Evolutionary conservation across 2,797 vertebrate species (phyloP).

Genomic region (Acomys russatus): DNA sequence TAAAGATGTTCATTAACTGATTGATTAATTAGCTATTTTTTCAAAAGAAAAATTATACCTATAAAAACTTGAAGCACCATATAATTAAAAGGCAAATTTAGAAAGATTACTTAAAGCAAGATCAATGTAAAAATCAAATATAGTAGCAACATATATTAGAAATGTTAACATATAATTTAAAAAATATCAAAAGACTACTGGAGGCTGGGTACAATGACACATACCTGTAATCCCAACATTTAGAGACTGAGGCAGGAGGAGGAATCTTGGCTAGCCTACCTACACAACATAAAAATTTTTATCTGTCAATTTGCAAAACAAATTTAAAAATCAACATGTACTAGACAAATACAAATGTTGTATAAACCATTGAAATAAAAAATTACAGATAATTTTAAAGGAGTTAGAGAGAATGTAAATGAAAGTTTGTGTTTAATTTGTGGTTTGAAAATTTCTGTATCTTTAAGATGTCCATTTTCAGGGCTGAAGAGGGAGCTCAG

Average conservation of each 20-base stretch:
- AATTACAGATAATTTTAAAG: not conserved
- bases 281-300: not conserved
- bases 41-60: not conserved
- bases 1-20: not conserved
- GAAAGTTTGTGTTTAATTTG: not conserved
- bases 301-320: not conserved
- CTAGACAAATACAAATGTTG: not conserved
- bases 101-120: not conserved
- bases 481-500: no score
- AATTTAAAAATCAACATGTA: not conserved
- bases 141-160: not conserved
- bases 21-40: not conserved
- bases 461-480: not conserved
- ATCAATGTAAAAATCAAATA: conserved; percentile 12
- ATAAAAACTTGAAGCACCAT: not conserved
- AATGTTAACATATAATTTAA: not conserved
- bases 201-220: not conserved
- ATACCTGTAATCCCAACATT: no score
- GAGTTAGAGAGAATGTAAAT: not conserved
- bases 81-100: conserved; percentile 33
- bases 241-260: not conserved
- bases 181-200: not conserved
- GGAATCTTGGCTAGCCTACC: not conserved
- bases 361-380: not conserved
- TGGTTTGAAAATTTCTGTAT: not conserved